phyloP scores from a whole-genome alignment of 37 sponge, comb jelly and placozoan species.

The Theonella swinhoei region DNA sequence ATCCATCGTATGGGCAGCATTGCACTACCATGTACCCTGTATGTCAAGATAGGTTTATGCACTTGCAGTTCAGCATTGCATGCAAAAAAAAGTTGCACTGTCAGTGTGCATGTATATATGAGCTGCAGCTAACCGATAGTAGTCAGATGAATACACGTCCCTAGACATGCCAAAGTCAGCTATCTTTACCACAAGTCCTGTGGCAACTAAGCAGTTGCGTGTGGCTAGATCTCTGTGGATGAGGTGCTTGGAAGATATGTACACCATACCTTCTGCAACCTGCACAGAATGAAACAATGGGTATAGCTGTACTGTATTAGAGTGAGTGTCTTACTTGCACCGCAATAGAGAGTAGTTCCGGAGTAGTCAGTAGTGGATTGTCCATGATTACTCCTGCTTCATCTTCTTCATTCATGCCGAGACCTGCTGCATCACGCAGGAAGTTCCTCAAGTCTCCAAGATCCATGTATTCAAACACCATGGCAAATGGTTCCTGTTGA shows the following conservation, averaged over 20 bases:
- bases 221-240: slow-evolving; percentile 69
- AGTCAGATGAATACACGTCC: slow-evolving; percentile 32
- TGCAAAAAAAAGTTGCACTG: not conserved
- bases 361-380: slow-evolving; percentile 9
- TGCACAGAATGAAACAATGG: not conserved
- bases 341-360: slow-evolving; percentile 37
- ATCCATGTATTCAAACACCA: slow-evolving; percentile 71
- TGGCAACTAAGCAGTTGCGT: slow-evolving; percentile 57
- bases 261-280: slow-evolving; percentile 54
- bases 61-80: not conserved
- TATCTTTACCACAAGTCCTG: slow-evolving; percentile 64
- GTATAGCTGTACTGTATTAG: not conserved
- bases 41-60: not conserved
- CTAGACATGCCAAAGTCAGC: slow-evolving; percentile 70
- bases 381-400: not conserved
- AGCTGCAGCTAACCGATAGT: slow-evolving; percentile 31
- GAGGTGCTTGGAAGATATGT: slow-evolving; percentile 39
- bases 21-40: slow-evolving; percentile 41
- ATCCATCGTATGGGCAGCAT: slow-evolving; percentile 70
- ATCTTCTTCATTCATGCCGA: slow-evolving; percentile 11
- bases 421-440: slow-evolving; percentile 35
- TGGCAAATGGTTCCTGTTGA: slow-evolving; percentile 48
- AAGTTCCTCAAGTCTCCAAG: slow-evolving; percentile 58
- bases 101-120: not conserved
- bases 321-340: not conserved